Base-by-base conservation (phyloP, 1,140 invertebrate genomes). In the Sitophilus oryzae region DNA sequence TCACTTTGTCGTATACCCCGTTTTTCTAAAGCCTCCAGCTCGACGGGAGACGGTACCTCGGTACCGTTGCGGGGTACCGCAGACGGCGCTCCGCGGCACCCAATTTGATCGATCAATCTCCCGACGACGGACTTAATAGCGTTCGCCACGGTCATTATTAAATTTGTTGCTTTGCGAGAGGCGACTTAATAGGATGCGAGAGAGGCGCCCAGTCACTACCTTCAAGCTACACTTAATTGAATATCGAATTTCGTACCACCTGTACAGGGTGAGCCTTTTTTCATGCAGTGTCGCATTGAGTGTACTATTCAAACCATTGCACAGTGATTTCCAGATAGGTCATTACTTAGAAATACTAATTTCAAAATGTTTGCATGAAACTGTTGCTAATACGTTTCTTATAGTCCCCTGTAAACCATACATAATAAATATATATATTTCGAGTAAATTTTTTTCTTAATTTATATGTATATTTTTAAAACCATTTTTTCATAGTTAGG, bases 91-190 rank as follows among this genome's bases (percentile, higher is more conserved):
- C 43, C 35, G 34, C 44, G 44, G 37, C 40, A 42, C 18, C 52
- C 38, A 36, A 48, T 55, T 50, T 54, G 54, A 56, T 56, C 54
- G 54, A 56, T 56, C 54, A 56, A 56, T 56, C 47, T 50, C 46
- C 44, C 21, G 37, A 47, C 47, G 38, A n/a, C 38, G 46, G 43
- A 44, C 36, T 47, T 54, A 56, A 56, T 56, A 56, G 47, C 54
- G 47, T 56, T 57, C 55, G 48, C 42, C 48, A 57, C 47, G 49
- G 47, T 57, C 55, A 57, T 57, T 57, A 57, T 57, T 57, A 57
- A 57, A 57, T 57, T 57, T 57, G 55, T 57, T 57, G 41, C 55
- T 57, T 52, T n/a, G n/a, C n/a, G n/a, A 51, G 44, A 57, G 46
- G 49, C 47, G 55, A 47, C 42, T 51, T 57, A 57, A 57, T 57